Conservation (phyloP, 2,113 vertebrate genomes). For the Megaceryle maxima region DNA sequence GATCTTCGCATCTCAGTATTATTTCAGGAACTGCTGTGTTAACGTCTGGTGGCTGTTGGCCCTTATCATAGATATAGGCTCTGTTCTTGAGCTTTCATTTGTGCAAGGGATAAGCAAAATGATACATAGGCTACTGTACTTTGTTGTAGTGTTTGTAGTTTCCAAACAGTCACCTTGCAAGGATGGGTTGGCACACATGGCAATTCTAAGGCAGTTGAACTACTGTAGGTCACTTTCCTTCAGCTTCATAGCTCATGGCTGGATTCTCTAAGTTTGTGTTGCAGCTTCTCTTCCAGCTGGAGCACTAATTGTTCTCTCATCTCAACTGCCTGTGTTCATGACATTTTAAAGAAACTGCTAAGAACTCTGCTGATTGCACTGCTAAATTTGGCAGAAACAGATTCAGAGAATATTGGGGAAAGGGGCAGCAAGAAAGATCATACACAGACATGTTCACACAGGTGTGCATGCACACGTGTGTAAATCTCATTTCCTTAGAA, state of each 20-base stretch:
- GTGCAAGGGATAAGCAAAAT: neutral
- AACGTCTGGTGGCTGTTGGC: neutral
- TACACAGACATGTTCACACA: neutral
- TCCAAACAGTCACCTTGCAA: neutral
- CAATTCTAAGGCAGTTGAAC: neutral
- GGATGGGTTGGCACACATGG: neutral
- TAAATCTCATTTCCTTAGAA: neutral
- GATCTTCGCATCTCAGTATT: neutral
- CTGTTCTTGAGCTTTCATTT: neutral
- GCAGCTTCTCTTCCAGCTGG: neutral
- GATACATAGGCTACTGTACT: neutral
- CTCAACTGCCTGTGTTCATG: neutral
- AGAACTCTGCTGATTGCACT: neutral
- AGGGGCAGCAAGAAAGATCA: neutral
- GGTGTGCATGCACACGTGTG: rapidly evolving
- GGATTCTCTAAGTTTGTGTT: neutral
- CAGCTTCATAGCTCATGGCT: neutral
- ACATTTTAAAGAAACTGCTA: neutral
- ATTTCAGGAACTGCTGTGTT: neutral
- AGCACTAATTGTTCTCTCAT: neutral
- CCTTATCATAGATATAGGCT: neutral
- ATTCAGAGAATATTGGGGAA: neutral
- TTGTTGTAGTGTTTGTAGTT: neutral
- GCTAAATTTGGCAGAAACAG: neutral
- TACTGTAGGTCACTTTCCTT: neutral